Conservation (phyloP, 1,140 invertebrate genomes). For the Archivesica marissinica region DNA sequence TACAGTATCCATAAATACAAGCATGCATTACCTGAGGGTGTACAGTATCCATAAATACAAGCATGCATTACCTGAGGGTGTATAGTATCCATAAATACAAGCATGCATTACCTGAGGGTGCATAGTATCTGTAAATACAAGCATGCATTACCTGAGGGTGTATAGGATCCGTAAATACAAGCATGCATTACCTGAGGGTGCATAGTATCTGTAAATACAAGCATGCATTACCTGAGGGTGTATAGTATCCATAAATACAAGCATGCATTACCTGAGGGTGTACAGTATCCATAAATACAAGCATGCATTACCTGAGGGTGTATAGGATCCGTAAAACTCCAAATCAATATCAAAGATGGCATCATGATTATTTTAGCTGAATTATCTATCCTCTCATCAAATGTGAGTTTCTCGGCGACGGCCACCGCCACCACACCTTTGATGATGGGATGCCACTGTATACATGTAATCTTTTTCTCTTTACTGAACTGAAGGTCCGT, state of each 20-base stretch:
- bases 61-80: too few relatives aligned
- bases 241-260: not conserved
- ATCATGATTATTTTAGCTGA: constrained; percentile 83
- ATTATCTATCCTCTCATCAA: constrained; percentile 84
- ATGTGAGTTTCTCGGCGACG: constrained; percentile 82
- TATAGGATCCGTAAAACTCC: constrained; percentile 85
- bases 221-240: too few relatives aligned
- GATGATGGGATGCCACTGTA: constrained; percentile 85
- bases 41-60: too few relatives aligned
- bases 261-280: not conserved
- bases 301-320: constrained; percentile 82
- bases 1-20: too few relatives aligned
- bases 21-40: too few relatives aligned
- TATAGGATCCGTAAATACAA: too few relatives aligned
- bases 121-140: too few relatives aligned
- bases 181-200: too few relatives aligned
- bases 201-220: too few relatives aligned
- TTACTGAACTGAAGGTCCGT: constrained; percentile 84
- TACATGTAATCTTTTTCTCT: constrained; percentile 84
- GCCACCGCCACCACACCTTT: constrained; percentile 84
- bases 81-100: too few relatives aligned
- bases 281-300: not conserved
- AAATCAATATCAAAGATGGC: constrained; percentile 84
- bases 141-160: too few relatives aligned
- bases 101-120: too few relatives aligned